Conservation (phyloP, 2,888 invertebrate genomes). For the Podabrus alpinus region DNA sequence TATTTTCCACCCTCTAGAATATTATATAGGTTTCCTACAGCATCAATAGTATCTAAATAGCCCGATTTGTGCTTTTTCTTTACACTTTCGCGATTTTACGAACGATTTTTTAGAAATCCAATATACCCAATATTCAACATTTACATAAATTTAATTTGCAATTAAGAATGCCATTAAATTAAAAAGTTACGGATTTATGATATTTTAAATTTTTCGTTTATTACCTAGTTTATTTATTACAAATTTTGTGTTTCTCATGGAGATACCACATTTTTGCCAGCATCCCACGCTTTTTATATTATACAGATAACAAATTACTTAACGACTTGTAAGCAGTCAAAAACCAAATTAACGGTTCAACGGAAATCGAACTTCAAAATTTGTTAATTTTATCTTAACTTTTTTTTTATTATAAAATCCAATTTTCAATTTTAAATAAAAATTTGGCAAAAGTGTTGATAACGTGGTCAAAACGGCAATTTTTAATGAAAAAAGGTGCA, state of each 20-base stretch:
- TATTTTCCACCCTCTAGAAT: not conserved
- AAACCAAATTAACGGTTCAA: not conserved
- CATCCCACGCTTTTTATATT: not conserved
- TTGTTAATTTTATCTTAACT: not conserved
- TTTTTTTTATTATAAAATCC: not conserved
- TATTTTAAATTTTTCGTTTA: not conserved
- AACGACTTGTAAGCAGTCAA: not conserved
- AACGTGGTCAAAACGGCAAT: not conserved
- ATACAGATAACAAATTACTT: not conserved
- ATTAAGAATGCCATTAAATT: not conserved
- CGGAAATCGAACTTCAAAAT: not conserved
- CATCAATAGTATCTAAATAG: not conserved
- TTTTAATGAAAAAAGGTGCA: constrained; percentile 1
- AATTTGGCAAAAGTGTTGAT: not conserved
- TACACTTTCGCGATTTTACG: not conserved
- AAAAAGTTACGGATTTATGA: too few species aligned
- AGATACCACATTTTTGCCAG: not conserved
- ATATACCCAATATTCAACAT: not conserved
- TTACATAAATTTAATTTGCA: not conserved
- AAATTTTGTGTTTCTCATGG: not conserved
- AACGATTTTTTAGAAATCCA: not conserved
- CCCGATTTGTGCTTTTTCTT: not conserved
- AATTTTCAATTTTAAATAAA: not conserved
- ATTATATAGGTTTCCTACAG: not conserved
- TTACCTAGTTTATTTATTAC: not conserved